These are phyloP conservation scores for Delphinus delphis DNA, from an alignment of 2,113 vertebrate species.

Conservation along the genomic window DNA sequence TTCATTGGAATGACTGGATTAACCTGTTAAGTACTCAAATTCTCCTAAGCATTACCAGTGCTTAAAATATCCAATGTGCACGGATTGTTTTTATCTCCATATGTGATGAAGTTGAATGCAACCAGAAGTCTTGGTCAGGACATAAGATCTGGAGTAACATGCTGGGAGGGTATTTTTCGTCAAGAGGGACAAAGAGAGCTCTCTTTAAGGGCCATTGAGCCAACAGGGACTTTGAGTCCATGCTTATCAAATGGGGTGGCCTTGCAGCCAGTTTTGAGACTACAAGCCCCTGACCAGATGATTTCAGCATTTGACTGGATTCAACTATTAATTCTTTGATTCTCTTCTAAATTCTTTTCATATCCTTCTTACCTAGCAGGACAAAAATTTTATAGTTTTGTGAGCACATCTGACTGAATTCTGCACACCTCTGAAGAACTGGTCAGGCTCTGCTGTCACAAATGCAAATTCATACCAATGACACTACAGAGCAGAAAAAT, in stretches of 20 bases:
- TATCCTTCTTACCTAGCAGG: not conserved
- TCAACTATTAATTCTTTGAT: not conserved
- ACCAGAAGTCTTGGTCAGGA: not conserved
- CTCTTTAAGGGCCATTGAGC: not conserved
- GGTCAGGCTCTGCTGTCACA: not conserved
- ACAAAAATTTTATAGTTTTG: not conserved
- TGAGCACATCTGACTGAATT: not conserved
- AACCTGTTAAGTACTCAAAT: not conserved
- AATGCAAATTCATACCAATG: not conserved
- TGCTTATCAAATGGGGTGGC: not conserved
- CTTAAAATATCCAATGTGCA: not conserved
- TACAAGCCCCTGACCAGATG: not conserved
- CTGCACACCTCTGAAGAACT: not conserved
- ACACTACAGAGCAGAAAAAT: not conserved
- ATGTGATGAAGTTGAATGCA: not conserved
- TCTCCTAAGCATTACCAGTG: not conserved
- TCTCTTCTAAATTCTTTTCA: not conserved
- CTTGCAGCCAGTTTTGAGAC: not conserved
- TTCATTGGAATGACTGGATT: not conserved
- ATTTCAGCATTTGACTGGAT: not conserved
- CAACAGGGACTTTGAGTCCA: not conserved
- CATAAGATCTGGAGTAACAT: not conserved
- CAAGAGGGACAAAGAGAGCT: not conserved
- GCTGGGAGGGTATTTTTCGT: not conserved
- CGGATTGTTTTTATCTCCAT: not conserved